Conservation (phyloP, 1,140 invertebrate species). For the Periplaneta americana region DNA sequence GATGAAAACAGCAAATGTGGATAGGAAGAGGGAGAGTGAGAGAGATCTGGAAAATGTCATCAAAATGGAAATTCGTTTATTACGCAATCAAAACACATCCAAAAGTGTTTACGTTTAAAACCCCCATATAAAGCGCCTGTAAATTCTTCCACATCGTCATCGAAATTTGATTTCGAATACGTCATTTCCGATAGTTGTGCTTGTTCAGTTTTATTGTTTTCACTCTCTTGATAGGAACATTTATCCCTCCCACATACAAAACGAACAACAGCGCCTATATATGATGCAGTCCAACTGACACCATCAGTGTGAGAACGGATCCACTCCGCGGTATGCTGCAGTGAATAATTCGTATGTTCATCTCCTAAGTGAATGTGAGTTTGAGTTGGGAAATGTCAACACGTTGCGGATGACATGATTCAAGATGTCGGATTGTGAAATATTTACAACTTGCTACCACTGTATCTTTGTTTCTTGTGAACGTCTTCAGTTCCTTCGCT, state of each 20-base stretch:
- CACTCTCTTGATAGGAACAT: not conserved
- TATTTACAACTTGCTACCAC: not conserved
- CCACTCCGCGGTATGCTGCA: not conserved
- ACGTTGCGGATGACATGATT: too few species aligned
- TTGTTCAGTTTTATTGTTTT: not conserved
- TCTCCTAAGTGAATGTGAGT: not conserved
- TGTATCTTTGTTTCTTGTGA: not conserved
- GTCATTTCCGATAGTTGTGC: not conserved
- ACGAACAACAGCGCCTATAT: not conserved
- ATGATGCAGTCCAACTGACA: not conserved
- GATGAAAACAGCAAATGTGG: not conserved
- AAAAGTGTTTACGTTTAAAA: not conserved
- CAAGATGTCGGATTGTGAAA: not conserved
- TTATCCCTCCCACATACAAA: not conserved
- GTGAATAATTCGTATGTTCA: not conserved
- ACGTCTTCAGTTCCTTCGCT: not conserved
- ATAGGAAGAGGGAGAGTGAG: not conserved
- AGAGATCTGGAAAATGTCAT: not conserved
- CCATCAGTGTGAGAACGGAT: not conserved
- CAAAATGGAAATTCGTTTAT: not conserved
- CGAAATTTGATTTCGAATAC: not conserved
- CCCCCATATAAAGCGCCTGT: not conserved
- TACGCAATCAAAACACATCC: not conserved
- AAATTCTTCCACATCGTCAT: not conserved
- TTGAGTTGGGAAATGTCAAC: not conserved